These are phyloP conservation scores for Tachina grossa DNA, from an alignment of 2,888 invertebrate species.

Conservation along the genomic window DNA sequence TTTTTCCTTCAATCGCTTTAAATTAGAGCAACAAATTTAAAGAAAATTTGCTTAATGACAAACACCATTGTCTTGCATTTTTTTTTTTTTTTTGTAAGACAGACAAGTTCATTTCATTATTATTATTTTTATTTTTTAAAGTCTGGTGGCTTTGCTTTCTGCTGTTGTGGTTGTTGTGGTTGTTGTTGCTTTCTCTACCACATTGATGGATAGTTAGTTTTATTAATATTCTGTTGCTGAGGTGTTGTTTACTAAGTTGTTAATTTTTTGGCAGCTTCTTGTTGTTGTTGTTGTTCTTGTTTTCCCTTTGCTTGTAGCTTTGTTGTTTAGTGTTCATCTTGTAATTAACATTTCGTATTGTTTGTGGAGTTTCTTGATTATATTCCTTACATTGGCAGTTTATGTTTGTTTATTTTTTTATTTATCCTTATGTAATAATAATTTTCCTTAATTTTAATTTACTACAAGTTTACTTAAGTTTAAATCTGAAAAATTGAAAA, in stretches of 20 bases:
- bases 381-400: slow-evolving; percentile 68
- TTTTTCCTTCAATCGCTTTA: neutral
- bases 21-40: neutral
- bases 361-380: too few relatives aligned
- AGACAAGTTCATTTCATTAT: neutral
- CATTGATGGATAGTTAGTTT: slow-evolving; percentile 8
- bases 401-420: slow-evolving; percentile 36
- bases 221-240: neutral
- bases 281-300: slow-evolving; percentile 10
- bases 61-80: neutral
- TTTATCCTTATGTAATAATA: slow-evolving; percentile 3
- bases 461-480: slow-evolving; percentile 46
- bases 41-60: neutral
- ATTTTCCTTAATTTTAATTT: slow-evolving; percentile 8
- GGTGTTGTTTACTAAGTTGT: slow-evolving; percentile 28
- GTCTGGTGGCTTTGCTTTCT: slow-evolving; percentile 7
- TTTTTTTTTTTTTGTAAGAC: neutral
- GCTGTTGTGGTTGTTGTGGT: neutral
- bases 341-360: slow-evolving; percentile 46
- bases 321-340: slow-evolving; percentile 35
- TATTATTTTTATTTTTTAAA: too few relatives aligned
- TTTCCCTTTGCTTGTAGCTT: slow-evolving; percentile 35
- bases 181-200: neutral
- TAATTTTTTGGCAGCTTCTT: slow-evolving; percentile 44
- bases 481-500: slow-evolving; percentile 50